Conservation (phyloP, 2,113 vertebrate species). For the Henicopernis longicauda region DNA sequence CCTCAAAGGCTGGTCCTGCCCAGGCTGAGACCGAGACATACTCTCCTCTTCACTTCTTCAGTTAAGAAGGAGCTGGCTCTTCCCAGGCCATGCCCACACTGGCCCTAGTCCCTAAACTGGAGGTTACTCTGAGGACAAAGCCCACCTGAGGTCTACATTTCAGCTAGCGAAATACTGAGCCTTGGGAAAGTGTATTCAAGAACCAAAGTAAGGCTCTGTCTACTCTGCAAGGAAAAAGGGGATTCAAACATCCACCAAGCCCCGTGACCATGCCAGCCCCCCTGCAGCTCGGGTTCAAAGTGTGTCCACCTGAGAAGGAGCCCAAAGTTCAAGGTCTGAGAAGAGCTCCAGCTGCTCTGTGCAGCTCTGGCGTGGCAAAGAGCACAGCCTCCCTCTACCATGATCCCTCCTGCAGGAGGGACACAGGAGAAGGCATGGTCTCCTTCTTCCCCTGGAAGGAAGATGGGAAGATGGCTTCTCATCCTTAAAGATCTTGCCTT, state of each 20-base stretch:
- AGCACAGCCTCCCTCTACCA: rapidly evolving
- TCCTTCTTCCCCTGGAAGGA: not conserved
- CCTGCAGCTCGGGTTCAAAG: not conserved
- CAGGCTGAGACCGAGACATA: not conserved
- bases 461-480: not conserved
- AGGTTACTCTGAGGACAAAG: not conserved
- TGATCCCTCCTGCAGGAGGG: not conserved
- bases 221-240: not conserved
- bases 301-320: not conserved
- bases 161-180: not conserved
- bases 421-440: not conserved
- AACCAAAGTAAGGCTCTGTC: not conserved
- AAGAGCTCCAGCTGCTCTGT: not conserved
- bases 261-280: not conserved
- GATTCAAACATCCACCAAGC: too few relatives aligned
- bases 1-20: not conserved
- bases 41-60: not conserved
- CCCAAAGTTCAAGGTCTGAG: not conserved
- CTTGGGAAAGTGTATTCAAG: not conserved
- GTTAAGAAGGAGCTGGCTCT: not conserved
- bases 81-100: not conserved
- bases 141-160: not conserved
- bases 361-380: not conserved
- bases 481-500: not conserved
- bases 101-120: not conserved